A percentile compares a stretch with the other conserved stretches of the same genome.
Conservation (phyloP, 2,113 vertebrate genomes). For the Sphaerodactylus townsendi region DNA sequence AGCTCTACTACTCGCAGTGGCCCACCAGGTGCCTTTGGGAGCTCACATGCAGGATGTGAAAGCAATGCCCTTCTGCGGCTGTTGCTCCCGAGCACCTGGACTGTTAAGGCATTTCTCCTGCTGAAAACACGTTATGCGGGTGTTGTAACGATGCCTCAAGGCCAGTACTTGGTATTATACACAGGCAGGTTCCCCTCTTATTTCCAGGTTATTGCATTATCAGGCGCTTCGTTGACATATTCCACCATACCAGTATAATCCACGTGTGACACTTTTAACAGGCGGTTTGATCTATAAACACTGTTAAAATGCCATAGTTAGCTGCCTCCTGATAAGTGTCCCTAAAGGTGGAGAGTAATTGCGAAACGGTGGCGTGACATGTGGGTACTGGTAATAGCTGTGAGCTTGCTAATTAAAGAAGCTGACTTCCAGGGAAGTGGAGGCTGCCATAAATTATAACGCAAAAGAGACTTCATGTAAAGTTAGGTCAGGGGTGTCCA, state of each 20-base stretch:
- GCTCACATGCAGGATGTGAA: too few relatives aligned
- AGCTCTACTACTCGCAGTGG: too few relatives aligned
- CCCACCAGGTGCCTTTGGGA: too few relatives aligned
- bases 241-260: slow-evolving; percentile 25
- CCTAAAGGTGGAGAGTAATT: slow-evolving; percentile 49
- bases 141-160: background rate
- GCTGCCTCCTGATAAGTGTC: slow-evolving; percentile 37
- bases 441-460: slow-evolving; percentile 62
- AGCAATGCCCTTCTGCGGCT: too few relatives aligned
- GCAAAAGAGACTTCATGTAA: slow-evolving; percentile 64
- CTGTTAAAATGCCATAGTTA: slow-evolving; percentile 40
- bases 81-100: too few relatives aligned
- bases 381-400: slow-evolving; percentile 55
- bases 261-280: slow-evolving; percentile 19
- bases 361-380: slow-evolving; percentile 46
- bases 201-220: background rate
- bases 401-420: slow-evolving; percentile 68
- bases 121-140: background rate
- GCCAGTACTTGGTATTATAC: background rate
- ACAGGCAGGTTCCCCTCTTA: background rate
- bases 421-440: slow-evolving; percentile 52
- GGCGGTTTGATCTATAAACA: slow-evolving; percentile 52
- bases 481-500: too few relatives aligned
- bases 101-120: too few relatives aligned
- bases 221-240: background rate